Conservation (phyloP, 2,797 vertebrate genomes). For the Peromyscus aztecus region DNA sequence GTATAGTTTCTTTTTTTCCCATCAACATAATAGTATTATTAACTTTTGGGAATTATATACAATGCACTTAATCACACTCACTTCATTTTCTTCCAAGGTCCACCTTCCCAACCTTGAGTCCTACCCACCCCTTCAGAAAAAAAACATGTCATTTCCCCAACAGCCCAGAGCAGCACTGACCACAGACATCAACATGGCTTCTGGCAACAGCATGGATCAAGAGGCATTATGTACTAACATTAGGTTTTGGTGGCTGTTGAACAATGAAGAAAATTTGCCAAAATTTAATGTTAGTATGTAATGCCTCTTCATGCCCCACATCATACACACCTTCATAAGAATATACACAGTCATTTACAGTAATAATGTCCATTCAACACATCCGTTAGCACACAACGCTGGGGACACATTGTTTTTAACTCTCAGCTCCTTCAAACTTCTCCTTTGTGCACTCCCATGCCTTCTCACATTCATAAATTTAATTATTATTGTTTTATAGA, state of each 20-base stretch:
- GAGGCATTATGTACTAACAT: neutral
- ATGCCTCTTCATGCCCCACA: too few species aligned
- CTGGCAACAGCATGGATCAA: neutral
- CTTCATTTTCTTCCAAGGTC: too few species aligned
- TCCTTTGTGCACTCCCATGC: neutral
- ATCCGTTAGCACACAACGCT: neutral
- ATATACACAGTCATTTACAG: neutral
- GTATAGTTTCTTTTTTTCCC: neutral
- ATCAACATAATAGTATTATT: neutral
- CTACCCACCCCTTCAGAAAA: neutral
- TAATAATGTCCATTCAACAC: accelerated
- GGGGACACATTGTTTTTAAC: neutral
- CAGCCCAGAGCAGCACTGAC: neutral
- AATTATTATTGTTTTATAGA: neutral
- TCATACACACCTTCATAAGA: neutral
- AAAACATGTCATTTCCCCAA: neutral
- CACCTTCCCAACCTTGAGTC: neutral
- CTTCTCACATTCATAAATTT: neutral
- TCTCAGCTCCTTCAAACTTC: neutral
- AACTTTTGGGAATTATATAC: neutral
- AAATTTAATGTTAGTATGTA: neutral
- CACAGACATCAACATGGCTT: neutral
- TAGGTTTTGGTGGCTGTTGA: neutral
- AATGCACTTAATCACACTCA: neutral
- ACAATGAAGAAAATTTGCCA: neutral